Base-by-base conservation (phyloP, 2,888 invertebrate genomes). In the Tethea ocularis region DNA sequence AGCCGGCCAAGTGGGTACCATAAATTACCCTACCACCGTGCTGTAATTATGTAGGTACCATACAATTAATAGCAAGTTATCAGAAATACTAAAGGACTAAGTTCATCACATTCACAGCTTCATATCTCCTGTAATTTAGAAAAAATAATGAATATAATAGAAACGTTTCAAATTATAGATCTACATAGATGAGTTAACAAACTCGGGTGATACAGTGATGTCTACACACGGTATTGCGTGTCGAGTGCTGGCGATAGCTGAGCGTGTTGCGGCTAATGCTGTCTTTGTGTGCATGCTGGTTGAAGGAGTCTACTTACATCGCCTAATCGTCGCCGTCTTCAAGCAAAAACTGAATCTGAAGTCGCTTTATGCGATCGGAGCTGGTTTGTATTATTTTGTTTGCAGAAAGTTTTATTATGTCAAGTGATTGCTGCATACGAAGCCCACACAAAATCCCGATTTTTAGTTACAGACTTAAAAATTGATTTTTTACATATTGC, bases 281-380 rank as follows among this genome's bases (percentile, higher is more conserved):
- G 95, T 96, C 52, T 96, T 95, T 74, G 93, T 95, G 3, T 95
- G 95, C 78, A 96, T 96, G 96, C 84, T 96, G 53, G 86, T 95
- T 1, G 95, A 95, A 75, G 95, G 95, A 0, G 84, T 95, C 41
- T 95, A 94, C 75, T 78, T 96, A 4, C 96, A 96, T 72, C 93
- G 95, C 54, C 88, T 95, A 20, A 94, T 96, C 33, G 96, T 95
- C 0, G 93, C 95, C 22, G 94, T 95, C 0, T 96, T 96, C 74
- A 93, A 92, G 52, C 86, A 88, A 52, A 94, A 95, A 59, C 84
- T 94, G 11, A 93, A 91, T 17, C 84, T 95, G 20, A 79, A 75
- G 6, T 81, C 86, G 69, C 80, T 94, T 4, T 94, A 94, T 67
- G 76, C 74, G 1, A 70, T 87, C 17, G 93, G 93, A 5, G 78